A percentile compares a stretch with the other conserved stretches of the same genome.
Conservation (phyloP, 1,140 invertebrate genomes). For the Drosophila lini region DNA sequence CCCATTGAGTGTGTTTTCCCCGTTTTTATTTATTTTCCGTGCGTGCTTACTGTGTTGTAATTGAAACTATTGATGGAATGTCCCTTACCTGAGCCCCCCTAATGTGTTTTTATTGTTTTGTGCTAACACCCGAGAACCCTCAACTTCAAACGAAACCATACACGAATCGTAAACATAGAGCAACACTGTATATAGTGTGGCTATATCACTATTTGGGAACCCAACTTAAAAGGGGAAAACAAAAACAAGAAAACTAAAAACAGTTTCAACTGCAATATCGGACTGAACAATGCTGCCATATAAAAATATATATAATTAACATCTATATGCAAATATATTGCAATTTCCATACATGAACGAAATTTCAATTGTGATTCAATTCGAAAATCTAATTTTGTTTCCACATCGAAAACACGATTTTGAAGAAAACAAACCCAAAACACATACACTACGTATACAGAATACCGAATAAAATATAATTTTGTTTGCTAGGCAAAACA, state of each 20-base stretch:
- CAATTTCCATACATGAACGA: slow-evolving; percentile 56
- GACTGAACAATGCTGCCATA: slow-evolving; percentile 80
- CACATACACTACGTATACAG: slow-evolving; percentile 55
- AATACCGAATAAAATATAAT: slow-evolving; percentile 56
- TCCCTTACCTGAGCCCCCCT: slow-evolving; percentile 3
- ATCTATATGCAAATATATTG: slow-evolving; percentile 25
- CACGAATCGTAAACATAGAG: slow-evolving; percentile 20
- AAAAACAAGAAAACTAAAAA: slow-evolving; percentile 15
- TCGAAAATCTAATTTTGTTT: slow-evolving; percentile 73
- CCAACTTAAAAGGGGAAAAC: slow-evolving; percentile 11
- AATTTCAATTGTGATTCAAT: slow-evolving; percentile 78
- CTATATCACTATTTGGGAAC: slow-evolving; percentile 13
- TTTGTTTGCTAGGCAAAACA: slow-evolving; percentile 44
- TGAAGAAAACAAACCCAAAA: slow-evolving; percentile 36
- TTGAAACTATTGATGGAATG: slow-evolving; percentile 20
- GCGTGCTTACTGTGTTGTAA: slow-evolving; percentile 37
- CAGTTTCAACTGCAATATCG: slow-evolving; percentile 66
- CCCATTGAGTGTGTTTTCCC: not conserved
- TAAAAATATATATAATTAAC: slow-evolving; percentile 43
- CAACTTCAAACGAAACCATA: slow-evolving; percentile 48
- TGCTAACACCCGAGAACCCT: slow-evolving; percentile 38
- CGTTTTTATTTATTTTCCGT: slow-evolving; percentile 21
- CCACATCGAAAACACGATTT: slow-evolving; percentile 68
- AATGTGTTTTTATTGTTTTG: slow-evolving; percentile 37
- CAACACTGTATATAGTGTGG: not conserved